phyloP scores from a whole-genome alignment of 2,113 vertebrate genomes.

The Aleadryas rufinucha region DNA sequence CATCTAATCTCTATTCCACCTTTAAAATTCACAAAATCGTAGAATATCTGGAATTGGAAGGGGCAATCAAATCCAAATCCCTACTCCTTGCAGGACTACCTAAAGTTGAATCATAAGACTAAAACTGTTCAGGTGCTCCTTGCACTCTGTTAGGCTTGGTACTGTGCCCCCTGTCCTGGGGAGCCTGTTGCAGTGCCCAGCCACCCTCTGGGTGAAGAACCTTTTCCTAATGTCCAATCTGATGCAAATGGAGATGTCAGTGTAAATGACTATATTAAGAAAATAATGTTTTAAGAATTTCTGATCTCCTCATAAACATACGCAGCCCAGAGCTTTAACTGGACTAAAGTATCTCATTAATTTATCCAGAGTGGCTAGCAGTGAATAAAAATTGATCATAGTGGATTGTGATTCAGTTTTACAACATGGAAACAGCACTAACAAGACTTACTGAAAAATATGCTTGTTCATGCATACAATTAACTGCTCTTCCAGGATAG shows the following conservation, averaged over 20 bases:
- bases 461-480: background rate
- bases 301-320: background rate
- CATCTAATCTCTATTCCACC: background rate
- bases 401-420: background rate
- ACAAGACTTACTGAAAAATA: background rate
- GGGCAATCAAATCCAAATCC: background rate
- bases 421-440: background rate
- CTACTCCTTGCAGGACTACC: background rate
- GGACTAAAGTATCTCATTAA: background rate
- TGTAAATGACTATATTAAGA: background rate
- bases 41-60: background rate
- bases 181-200: background rate
- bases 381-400: background rate
- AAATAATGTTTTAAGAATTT: background rate
- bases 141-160: background rate
- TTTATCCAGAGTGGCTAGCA: background rate
- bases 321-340: background rate
- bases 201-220: background rate
- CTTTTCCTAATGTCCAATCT: background rate
- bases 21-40: background rate
- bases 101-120: background rate
- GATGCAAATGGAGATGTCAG: background rate
- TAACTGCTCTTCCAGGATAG: background rate
- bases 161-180: rapidly evolving
- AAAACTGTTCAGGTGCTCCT: rapidly evolving